These are phyloP conservation scores for Isurus oxyrinchus DNA, from an alignment of 2,113 vertebrate species.

Conservation along the genomic window DNA sequence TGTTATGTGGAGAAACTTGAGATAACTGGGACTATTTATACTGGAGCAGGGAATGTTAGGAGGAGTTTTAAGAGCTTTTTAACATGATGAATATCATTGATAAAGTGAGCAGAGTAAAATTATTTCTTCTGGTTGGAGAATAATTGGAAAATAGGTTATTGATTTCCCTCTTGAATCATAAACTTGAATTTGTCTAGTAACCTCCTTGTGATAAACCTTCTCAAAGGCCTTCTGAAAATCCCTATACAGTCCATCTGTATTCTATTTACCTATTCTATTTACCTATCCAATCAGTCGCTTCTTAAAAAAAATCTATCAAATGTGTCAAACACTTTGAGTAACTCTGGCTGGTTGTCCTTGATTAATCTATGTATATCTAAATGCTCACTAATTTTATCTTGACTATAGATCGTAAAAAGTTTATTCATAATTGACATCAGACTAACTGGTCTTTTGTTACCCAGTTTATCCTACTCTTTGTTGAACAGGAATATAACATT, in stretches of 20 bases:
- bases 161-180: neutral
- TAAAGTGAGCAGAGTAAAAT: neutral
- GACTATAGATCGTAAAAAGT: neutral
- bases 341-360: neutral
- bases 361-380: neutral
- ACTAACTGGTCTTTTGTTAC: neutral
- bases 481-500: neutral
- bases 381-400: neutral
- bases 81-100: neutral
- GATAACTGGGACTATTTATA: neutral
- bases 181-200: neutral
- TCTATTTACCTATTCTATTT: neutral
- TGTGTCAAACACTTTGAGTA: neutral
- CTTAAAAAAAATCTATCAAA: neutral
- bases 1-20: neutral
- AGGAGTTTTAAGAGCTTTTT: neutral
- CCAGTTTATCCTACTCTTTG: neutral
- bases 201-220: neutral
- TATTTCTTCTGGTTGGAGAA: neutral
- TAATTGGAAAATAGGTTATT: neutral
- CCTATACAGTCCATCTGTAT: neutral
- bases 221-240: neutral
- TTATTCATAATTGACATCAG: neutral
- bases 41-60: neutral
- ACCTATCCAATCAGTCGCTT: neutral